Base-by-base conservation (phyloP, 2,113 vertebrate species). In the Serinus canaria region DNA sequence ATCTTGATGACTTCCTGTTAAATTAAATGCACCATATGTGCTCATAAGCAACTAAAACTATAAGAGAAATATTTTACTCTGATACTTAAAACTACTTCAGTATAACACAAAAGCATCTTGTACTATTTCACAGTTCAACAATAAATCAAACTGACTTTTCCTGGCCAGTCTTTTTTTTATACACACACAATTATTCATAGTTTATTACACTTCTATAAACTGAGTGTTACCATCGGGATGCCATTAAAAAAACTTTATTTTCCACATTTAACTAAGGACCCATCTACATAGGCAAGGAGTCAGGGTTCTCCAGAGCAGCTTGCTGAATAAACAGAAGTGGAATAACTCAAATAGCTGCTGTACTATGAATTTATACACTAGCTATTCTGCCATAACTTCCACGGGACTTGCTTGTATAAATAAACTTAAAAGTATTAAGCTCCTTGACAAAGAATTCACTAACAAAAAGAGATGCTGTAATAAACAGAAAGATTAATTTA, bases 91-190 rank as follows among this genome's bases (percentile, higher is more conserved):
- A 94, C 10, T 93, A 27, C 44, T 72, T 83, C 86, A 46, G 44
- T 52, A 44, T 68, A 75, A 86, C 92, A 92, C 63, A 83, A 94
- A 93, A 88, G 55, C 60, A 94, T 60, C n/a, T 93, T 86, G 79
- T 92, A 46, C 18, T 3, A 5, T 82, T 92, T 93, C 64, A 67
- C 46, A 93, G 66, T 52, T 64, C 0, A 1, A 75, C 49, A 52
- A 78, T 89, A 92, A 95, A 92, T 84, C 46, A 90, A 72, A 86
- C 7, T 25, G 16, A 63, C 46, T 86, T 82, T 94, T 88, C 49
- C 41, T n/a, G 31, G 31, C 12, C 23, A 75, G 53, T 30, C 33
- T 33, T 90, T 55, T 90, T 89, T 83, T 92, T 56, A 93, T 47
- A 60, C 15, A 62, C 25, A 62, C 12, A 37, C 56, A 78, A 68